Percentiles rank a stretch among this genome's conserved stretches.
Evolutionary conservation across 2,113 vertebrate genomes (phyloP).

Genomic region (Varanus komodoensis): DNA sequence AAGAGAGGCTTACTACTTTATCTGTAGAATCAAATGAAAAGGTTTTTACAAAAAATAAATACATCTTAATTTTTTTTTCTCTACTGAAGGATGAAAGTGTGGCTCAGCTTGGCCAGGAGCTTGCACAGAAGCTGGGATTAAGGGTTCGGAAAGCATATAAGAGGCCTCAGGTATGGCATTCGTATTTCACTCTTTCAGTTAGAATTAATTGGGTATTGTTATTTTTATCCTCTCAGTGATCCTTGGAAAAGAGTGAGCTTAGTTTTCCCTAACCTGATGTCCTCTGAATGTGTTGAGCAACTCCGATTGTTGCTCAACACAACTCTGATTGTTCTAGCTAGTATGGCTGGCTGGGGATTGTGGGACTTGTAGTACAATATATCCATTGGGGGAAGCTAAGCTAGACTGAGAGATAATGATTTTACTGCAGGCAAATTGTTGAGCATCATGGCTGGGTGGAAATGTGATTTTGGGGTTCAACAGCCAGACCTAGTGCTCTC

Average conservation of each 20-base stretch:
- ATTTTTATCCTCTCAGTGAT: neutral
- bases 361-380: too few species aligned
- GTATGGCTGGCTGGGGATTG: too few species aligned
- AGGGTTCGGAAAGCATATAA: constrained; percentile 89
- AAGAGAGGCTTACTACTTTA: neutral
- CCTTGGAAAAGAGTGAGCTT: neutral
- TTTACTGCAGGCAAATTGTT: neutral
- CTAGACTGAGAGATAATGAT: neutral
- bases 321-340: too few species aligned
- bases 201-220: neutral
- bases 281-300: too few species aligned
- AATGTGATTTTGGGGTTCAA: neutral
- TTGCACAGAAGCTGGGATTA: constrained; percentile 87
- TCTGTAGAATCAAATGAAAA: neutral
- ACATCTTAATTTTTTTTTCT: neutral
- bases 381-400: neutral
- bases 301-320: too few species aligned
- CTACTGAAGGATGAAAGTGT: constrained; percentile 87
- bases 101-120: constrained; percentile 89
- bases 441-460: neutral
- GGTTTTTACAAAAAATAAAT: neutral
- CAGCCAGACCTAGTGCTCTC: neutral
- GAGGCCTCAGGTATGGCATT: constrained; percentile 82
- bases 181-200: neutral
- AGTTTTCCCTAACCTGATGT: too few species aligned